Evolutionary conservation across 2,888 invertebrate species (phyloP).

Genomic region (Pseudococcus longispinus): DNA sequence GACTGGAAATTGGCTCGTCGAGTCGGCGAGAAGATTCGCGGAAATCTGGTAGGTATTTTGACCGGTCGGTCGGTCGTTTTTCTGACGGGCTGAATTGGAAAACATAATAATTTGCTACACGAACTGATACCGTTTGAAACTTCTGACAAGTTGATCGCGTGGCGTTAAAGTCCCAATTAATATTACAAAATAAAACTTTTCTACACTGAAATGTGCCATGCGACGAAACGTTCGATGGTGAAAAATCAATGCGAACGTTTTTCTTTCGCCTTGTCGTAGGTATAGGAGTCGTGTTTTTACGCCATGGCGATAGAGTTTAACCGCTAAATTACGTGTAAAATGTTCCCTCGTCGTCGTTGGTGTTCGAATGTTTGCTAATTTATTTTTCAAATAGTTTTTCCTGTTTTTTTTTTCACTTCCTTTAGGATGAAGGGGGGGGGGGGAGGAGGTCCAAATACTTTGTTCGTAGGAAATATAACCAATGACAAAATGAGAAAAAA

Average conservation of each 20-base stretch:
- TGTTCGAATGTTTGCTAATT: background rate
- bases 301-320: background rate
- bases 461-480: too few relatives aligned
- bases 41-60: constrained; percentile 34
- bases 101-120: constrained; percentile 44
- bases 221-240: background rate
- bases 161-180: constrained; percentile 49
- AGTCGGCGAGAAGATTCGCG: background rate
- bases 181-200: constrained; percentile 23
- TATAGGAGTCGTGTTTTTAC: background rate
- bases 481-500: too few relatives aligned
- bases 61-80: constrained; percentile 6
- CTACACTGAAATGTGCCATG: background rate
- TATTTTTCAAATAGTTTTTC: background rate
- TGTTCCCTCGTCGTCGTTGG: background rate
- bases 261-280: background rate
- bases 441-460: too few relatives aligned
- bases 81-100: background rate
- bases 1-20: background rate
- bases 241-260: background rate
- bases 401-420: background rate
- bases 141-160: constrained; percentile 53
- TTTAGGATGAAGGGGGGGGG: too few relatives aligned
- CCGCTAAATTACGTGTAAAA: background rate
- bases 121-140: constrained; percentile 40